Evolutionary conservation across 2,888 invertebrate species (phyloP).

Genomic region (Myathropa florea): DNA sequence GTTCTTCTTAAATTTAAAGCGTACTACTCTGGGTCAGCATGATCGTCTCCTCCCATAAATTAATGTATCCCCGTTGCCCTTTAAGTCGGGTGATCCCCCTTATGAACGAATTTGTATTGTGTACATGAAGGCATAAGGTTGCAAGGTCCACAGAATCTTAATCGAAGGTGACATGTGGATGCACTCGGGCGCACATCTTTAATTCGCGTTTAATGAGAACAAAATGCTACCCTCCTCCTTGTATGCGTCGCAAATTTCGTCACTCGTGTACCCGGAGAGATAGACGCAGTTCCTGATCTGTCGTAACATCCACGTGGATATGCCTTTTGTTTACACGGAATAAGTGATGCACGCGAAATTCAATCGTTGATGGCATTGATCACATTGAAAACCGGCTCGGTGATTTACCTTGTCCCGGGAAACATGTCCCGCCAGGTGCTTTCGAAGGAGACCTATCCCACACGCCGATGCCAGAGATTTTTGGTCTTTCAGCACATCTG

Average conservation of each 20-base stretch:
- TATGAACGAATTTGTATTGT: neutral
- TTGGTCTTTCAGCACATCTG: no score
- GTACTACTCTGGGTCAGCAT: neutral
- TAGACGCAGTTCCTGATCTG: neutral
- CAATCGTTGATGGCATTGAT: constrained; percentile 32
- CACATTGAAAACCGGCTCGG: constrained; percentile 31
- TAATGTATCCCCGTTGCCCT: neutral
- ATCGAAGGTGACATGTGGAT: constrained; percentile 26
- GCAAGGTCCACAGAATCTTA: constrained; percentile 28
- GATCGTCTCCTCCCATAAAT: neutral
- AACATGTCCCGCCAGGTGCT: neutral
- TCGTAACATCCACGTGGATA: neutral
- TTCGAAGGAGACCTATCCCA: constrained; percentile 5
- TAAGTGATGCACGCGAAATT: constrained; percentile 10
- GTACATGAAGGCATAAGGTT: constrained; percentile 1
- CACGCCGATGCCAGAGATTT: no score
- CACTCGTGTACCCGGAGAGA: neutral
- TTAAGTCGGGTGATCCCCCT: neutral
- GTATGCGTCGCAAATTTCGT: neutral
- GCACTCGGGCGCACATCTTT: constrained; percentile 23
- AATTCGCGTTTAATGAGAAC: constrained; percentile 35
- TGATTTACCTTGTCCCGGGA: constrained; percentile 13
- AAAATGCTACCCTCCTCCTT: neutral
- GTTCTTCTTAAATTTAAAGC: neutral
- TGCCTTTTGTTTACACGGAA: neutral